phyloP scores from a whole-genome alignment of 2,888 invertebrate genomes.

The Clunio marinus region DNA sequence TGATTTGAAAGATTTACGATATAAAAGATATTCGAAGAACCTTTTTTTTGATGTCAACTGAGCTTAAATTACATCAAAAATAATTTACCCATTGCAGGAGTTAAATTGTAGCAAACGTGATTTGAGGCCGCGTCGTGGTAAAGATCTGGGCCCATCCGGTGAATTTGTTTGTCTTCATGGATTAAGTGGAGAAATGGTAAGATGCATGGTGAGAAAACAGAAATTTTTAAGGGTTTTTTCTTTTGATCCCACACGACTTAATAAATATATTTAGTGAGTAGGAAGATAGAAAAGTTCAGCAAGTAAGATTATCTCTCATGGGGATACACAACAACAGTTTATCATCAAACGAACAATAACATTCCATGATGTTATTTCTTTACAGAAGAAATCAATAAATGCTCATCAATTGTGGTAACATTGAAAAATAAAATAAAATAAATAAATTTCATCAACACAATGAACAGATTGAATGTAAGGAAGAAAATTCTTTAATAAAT shows the following conservation, averaged over 20 bases:
- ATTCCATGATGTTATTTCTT: too few species aligned
- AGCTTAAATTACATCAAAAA: slow-evolving; percentile 9
- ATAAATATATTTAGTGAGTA: neutral
- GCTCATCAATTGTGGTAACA: too few species aligned
- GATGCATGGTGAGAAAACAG: neutral
- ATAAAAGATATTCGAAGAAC: slow-evolving; percentile 32
- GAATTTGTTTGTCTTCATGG: slow-evolving; percentile 45
- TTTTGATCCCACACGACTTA: neutral
- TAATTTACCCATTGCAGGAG: slow-evolving; percentile 75
- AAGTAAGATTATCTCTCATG: too few species aligned
- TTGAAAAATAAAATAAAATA: neutral
- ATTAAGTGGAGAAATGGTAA: slow-evolving; percentile 23
- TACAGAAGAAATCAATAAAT: too few species aligned
- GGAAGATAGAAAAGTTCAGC: too few species aligned
- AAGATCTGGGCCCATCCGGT: slow-evolving; percentile 80
- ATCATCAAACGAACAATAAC: too few species aligned
- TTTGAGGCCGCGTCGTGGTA: slow-evolving; percentile 84
- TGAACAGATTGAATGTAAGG: too few species aligned
- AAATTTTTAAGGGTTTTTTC: neutral
- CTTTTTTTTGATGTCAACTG: slow-evolving; percentile 1
- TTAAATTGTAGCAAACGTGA: slow-evolving; percentile 86
- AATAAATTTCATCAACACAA: neutral
- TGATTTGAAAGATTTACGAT: neutral
- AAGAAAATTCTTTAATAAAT: too few species aligned
- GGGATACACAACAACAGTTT: too few species aligned